Evolutionary conservation across 2,113 vertebrate species (phyloP).

Genomic region (Bostrychus sinensis): DNA sequence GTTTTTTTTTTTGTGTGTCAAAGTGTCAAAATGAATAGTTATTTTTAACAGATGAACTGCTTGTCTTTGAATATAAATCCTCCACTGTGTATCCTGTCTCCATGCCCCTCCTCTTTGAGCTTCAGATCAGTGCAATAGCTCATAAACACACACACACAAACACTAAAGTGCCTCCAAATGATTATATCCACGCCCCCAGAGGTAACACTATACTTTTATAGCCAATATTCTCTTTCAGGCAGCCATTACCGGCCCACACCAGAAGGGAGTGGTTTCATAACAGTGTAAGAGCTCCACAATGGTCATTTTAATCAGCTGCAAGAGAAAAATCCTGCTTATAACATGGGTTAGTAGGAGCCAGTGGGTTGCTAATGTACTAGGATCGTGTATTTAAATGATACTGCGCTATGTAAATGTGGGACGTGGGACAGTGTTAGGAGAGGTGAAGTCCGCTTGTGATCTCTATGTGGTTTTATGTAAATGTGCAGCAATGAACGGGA

Average conservation of each 20-base stretch:
- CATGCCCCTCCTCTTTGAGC: slow-evolving; percentile 21
- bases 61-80: background rate
- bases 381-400: slow-evolving; percentile 12
- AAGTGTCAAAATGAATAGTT: no score
- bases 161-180: slow-evolving; percentile 18
- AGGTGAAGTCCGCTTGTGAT: no score
- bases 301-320: slow-evolving; percentile 16
- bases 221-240: slow-evolving; percentile 24
- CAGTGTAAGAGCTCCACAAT: slow-evolving; percentile 35
- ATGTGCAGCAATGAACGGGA: slow-evolving; percentile 7
- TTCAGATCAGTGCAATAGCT: slow-evolving; percentile 27
- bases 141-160: slow-evolving; percentile 6
- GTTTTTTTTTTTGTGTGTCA: no score
- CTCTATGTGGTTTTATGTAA: background rate
- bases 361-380: slow-evolving; percentile 22
- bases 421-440: background rate
- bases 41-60: background rate
- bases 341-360: slow-evolving; percentile 7
- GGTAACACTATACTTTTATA: slow-evolving; percentile 50
- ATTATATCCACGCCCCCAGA: slow-evolving; percentile 17
- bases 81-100: background rate
- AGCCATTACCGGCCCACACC: slow-evolving; percentile 47
- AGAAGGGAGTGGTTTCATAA: slow-evolving; percentile 44
- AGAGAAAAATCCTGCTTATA: slow-evolving; percentile 9
- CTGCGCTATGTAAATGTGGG: slow-evolving; percentile 12